phyloP scores from a whole-genome alignment of 1,140 invertebrate species.

The Caerostris extrusa region DNA sequence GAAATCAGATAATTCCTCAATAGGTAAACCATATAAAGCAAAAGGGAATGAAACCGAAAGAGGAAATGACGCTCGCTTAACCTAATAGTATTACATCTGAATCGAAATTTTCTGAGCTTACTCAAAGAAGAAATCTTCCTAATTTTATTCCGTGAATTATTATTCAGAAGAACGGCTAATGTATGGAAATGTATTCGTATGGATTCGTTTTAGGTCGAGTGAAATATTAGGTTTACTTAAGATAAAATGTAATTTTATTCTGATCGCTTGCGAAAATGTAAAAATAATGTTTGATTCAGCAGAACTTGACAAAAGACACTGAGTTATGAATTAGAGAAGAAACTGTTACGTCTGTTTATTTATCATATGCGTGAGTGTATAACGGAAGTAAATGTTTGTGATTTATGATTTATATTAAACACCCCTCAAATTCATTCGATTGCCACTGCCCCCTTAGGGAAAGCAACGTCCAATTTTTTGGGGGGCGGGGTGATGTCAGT shows the following conservation, averaged over 20 bases:
- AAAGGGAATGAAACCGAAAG: background rate
- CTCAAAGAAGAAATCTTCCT: constrained; percentile 8
- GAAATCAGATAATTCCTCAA: background rate
- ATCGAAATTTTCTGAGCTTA: background rate
- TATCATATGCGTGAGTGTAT: too few species aligned
- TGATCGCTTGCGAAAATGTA: background rate
- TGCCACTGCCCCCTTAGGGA: too few species aligned
- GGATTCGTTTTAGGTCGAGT: background rate
- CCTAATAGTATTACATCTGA: background rate
- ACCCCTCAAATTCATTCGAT: too few species aligned
- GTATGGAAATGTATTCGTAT: constrained; percentile 15
- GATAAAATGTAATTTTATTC: constrained; percentile 8
- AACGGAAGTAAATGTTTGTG: too few species aligned
- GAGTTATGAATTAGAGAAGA: background rate
- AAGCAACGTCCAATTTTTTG: too few species aligned
- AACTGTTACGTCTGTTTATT: background rate
- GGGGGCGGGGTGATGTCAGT: too few species aligned
- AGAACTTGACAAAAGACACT: background rate
- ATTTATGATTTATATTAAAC: too few species aligned
- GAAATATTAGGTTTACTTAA: constrained; percentile 1
- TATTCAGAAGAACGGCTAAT: constrained; percentile 22
- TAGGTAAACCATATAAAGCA: background rate
- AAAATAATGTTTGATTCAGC: background rate
- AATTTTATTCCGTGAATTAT: constrained; percentile 1
- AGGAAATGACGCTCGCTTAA: background rate